Conservation (phyloP, 2,888 invertebrate genomes). For the Amphipyra tragopoginis region DNA sequence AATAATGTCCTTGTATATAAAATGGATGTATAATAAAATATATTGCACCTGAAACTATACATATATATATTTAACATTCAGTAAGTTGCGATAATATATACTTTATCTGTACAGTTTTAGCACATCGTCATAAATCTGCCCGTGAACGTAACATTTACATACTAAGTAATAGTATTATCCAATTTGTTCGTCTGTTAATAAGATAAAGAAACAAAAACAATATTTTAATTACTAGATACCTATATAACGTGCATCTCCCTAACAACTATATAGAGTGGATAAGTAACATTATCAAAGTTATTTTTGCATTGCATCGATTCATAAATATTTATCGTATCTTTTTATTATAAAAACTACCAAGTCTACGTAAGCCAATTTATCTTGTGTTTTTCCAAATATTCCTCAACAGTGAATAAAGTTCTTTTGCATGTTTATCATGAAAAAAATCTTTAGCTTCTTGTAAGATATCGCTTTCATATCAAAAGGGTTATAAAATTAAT, state of each 20-base stretch:
- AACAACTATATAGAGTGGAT: constrained; percentile 22
- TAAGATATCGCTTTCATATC: constrained; percentile 40
- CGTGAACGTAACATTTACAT: constrained; percentile 27
- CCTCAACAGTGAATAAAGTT: neutral
- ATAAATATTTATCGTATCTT: neutral
- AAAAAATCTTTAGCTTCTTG: constrained; percentile 33
- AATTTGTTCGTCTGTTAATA: constrained; percentile 44
- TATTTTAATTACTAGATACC: constrained; percentile 22
- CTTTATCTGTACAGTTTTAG: constrained; percentile 50
- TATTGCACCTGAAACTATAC: constrained; percentile 22
- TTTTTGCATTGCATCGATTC: constrained; percentile 12
- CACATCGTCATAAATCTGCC: constrained; percentile 49
- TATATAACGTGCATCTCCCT: constrained; percentile 16
- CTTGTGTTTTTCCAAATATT: neutral
- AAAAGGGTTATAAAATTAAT: constrained; percentile 47
- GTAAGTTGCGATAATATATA: constrained; percentile 38
- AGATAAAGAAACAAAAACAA: constrained; percentile 47
- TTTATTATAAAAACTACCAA: neutral
- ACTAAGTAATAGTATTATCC: constrained; percentile 43
- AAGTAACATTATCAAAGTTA: constrained; percentile 14
- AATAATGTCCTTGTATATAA: neutral
- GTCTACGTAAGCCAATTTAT: neutral
- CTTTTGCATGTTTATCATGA: constrained; percentile 27
- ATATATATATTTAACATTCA: constrained; percentile 36
- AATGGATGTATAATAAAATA: neutral